Evolutionary conservation across 2,113 vertebrate genomes (phyloP).

Genomic region (Polyodon spathula): DNA sequence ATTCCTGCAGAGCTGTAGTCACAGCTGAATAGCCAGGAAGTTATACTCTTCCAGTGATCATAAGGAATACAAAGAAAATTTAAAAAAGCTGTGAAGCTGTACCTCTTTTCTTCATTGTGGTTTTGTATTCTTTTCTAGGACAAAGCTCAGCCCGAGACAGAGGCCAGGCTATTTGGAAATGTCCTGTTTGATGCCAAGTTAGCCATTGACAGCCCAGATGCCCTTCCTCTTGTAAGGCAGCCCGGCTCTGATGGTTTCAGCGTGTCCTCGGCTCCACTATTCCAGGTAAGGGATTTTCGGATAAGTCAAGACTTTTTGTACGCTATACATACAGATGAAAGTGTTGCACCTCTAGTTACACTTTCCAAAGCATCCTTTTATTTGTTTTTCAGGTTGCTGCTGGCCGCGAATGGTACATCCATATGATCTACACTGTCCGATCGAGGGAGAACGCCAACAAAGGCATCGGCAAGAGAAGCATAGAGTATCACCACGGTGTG

Average conservation of each 20-base stretch:
- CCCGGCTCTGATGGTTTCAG: conserved; percentile 55
- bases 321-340: neutral
- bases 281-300: conserved; percentile 41
- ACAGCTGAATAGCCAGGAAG: no score
- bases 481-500: conserved; percentile 41
- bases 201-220: conserved; percentile 47
- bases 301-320: neutral
- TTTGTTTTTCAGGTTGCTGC: conserved; percentile 45
- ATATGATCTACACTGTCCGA: conserved; percentile 49
- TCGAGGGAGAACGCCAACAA: conserved; percentile 46
- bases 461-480: conserved; percentile 51
- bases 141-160: conserved; percentile 63
- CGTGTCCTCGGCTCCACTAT: conserved; percentile 50
- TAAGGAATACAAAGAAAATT: neutral
- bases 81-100: neutral
- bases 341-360: neutral
- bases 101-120: neutral
- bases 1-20: no score
- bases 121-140: conserved; percentile 38
- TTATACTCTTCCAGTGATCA: no score
- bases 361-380: neutral
- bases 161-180: conserved; percentile 46
- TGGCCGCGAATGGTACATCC: conserved; percentile 56
- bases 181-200: conserved; percentile 47
- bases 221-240: conserved; percentile 43